Percentiles rank a stretch among this genome's conserved stretches.
These are phyloP conservation scores for Encarsia formosa DNA, from an alignment of 2,888 invertebrate species.

Conservation along the genomic window DNA sequence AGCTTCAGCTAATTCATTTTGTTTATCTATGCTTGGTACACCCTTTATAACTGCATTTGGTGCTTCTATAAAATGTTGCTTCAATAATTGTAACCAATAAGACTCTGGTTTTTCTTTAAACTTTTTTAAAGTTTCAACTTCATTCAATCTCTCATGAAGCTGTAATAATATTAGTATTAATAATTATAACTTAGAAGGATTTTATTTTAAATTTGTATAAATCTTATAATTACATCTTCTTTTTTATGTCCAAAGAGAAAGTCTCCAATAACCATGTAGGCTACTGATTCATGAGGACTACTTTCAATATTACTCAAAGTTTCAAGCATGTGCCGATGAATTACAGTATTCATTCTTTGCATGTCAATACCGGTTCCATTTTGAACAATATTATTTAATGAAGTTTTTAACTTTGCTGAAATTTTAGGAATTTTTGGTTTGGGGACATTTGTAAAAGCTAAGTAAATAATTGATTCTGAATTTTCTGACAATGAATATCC, in stretches of 20 bases:
- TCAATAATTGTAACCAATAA: constrained; percentile 71
- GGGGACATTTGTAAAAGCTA: constrained; percentile 74
- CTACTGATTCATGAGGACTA: constrained; percentile 71
- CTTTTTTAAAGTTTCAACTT: constrained; percentile 59
- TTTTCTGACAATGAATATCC: constrained; percentile 69
- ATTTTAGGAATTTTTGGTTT: constrained; percentile 63
- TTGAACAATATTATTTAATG: constrained; percentile 53
- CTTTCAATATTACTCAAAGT: constrained; percentile 69
- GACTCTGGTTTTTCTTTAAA: constrained; percentile 60
- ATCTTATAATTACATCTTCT: constrained; percentile 67
- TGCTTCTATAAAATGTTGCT: constrained; percentile 64
- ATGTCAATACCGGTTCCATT: constrained; percentile 62
- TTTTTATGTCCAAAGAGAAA: constrained; percentile 74
- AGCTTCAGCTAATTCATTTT: constrained; percentile 64
- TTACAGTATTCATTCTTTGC: constrained; percentile 68
- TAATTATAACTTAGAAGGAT: constrained; percentile 8
- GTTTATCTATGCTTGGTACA: constrained; percentile 63
- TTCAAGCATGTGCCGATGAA: constrained; percentile 68
- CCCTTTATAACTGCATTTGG: constrained; percentile 62
- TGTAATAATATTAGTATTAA: constrained; percentile 37
- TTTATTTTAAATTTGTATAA: no score
- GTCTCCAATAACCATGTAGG: constrained; percentile 76
- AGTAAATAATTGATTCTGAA: constrained; percentile 64
- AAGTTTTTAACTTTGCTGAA: constrained; percentile 55
- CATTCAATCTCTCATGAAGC: constrained; percentile 69